Evolutionary conservation across 2,113 vertebrate genomes (phyloP).

Genomic region (Tachuris rubrigastra): DNA sequence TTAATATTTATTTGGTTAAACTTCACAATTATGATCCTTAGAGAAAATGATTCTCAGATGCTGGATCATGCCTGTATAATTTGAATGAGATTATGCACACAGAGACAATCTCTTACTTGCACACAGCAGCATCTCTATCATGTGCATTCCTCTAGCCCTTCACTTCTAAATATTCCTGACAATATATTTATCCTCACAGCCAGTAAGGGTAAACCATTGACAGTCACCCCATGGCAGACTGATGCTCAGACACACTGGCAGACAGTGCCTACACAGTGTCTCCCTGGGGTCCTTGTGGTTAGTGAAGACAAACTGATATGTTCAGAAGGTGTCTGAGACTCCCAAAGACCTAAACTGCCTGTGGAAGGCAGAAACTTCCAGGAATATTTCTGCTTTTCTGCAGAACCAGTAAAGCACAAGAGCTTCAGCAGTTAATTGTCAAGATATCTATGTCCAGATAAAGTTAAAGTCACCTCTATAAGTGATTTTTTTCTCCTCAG

Average conservation of each 20-base stretch:
- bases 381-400: not conserved
- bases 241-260: not conserved
- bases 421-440: not conserved
- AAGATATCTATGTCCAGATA: not conserved
- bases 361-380: not conserved
- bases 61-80: conserved; percentile 26
- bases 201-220: not conserved
- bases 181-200: not conserved
- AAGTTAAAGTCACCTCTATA: not conserved
- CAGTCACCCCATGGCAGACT: not conserved
- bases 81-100: conserved; percentile 32
- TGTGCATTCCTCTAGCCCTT: not conserved
- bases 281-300: not conserved
- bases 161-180: not conserved
- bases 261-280: not conserved
- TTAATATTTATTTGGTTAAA: conserved; percentile 69
- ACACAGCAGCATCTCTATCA: not conserved
- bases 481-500: not conserved
- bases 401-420: not conserved
- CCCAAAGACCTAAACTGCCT: not conserved
- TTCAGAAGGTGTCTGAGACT: not conserved
- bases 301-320: not conserved
- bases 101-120: not conserved
- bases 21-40: conserved; percentile 52
- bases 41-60: conserved; percentile 67